Conservation (phyloP, 2,113 vertebrate genomes). For the Danionella cerebrum region DNA sequence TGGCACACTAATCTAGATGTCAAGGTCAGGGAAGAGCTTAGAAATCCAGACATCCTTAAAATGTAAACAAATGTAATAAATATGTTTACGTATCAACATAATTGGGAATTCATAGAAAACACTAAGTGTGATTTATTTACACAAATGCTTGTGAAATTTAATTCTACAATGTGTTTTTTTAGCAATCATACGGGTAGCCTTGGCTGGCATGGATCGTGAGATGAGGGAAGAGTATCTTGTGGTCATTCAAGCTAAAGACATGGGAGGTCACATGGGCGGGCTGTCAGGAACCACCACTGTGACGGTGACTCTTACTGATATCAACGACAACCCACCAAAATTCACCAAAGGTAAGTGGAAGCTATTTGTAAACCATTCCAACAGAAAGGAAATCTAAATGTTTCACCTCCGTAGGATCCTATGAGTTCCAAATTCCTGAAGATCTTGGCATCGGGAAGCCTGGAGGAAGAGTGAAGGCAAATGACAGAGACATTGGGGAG, state of each 20-base stretch:
- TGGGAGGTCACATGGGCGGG: slow-evolving; percentile 97
- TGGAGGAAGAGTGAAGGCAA: slow-evolving; percentile 87
- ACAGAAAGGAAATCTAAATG: too few relatives aligned
- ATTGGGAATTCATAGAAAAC: background rate
- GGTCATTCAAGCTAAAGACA: slow-evolving; percentile 98
- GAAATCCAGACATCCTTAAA: background rate
- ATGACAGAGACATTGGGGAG: slow-evolving; percentile 87
- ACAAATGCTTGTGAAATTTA: too few relatives aligned
- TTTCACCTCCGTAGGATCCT: slow-evolving; percentile 68
- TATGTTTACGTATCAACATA: too few relatives aligned
- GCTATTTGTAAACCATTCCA: background rate
- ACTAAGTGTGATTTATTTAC: slow-evolving; percentile 29
- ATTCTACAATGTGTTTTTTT: too few relatives aligned
- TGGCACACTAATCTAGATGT: background rate
- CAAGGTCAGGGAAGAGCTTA: slow-evolving; percentile 6
- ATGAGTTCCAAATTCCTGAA: slow-evolving; percentile 90
- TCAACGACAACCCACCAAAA: slow-evolving; percentile 97
- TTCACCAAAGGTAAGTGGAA: slow-evolving; percentile 87
- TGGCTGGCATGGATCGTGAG: slow-evolving; percentile 97
- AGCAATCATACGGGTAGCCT: slow-evolving; percentile 94
- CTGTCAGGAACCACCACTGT: slow-evolving; percentile 94
- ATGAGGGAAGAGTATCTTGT: slow-evolving; percentile 95
- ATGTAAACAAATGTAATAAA: too few relatives aligned
- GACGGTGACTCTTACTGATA: slow-evolving; percentile 87
- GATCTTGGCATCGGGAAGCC: slow-evolving; percentile 78